Conservation (phyloP, 1,140 invertebrate species). For the Trichoplusia ni region DNA sequence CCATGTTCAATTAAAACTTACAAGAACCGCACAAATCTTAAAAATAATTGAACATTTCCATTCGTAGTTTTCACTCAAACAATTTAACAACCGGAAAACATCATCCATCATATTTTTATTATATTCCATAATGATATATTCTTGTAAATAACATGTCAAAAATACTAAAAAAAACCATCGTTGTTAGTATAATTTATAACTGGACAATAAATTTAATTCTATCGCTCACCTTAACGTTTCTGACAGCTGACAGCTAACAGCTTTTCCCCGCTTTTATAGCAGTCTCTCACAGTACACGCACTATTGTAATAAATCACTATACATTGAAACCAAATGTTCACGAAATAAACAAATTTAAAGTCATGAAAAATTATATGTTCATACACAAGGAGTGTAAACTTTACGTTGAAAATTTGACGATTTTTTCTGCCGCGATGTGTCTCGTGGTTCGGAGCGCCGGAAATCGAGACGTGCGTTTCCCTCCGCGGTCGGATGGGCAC, state of each 20-base stretch:
- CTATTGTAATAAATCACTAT: conserved; percentile 34
- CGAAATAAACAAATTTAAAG: conserved; percentile 27
- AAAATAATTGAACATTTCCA: no score
- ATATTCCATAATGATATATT: neutral
- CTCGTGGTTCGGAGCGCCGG: conserved; percentile 28
- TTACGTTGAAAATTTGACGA: conserved; percentile 8
- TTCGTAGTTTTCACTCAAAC: neutral
- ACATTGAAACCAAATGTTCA: conserved; percentile 16
- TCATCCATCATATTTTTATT: neutral
- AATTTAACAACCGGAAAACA: conserved; percentile 6
- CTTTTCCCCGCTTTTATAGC: conserved; percentile 36
- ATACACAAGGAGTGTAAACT: neutral
- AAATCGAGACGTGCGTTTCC: conserved; percentile 37
- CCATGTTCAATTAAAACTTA: no score
- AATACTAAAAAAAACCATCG: no score
- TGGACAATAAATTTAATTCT: conserved; percentile 41
- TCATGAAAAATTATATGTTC: neutral
- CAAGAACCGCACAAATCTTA: no score
- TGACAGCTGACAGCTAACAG: conserved; percentile 60
- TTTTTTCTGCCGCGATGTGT: conserved; percentile 36
- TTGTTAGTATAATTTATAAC: conserved; percentile 32
- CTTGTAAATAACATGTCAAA: no score
- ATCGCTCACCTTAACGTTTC: conserved; percentile 60
- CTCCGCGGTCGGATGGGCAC: conserved; percentile 36
- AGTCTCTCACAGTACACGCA: conserved; percentile 35